Evolutionary conservation across 2,888 invertebrate species (phyloP), one percentile per base, ranked within the genome.

Genomic region (Philonicus albiceps): DNA sequence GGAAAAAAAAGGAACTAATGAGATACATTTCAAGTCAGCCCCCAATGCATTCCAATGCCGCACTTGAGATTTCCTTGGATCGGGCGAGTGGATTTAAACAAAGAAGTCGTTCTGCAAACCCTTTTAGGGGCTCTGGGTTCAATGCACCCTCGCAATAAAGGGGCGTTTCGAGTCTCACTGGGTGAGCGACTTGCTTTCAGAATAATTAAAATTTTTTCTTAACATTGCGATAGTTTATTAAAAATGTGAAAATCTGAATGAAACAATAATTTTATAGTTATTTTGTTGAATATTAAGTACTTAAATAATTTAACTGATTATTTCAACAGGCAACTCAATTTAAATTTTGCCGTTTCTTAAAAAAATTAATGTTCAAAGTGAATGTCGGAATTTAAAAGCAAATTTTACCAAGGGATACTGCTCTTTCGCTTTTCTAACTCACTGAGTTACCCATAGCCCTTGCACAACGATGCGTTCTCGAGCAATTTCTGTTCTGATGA

Each of bases 21-120:
- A 78, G 78, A 78, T 78, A 78, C 78, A 78, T 78, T 37, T 49
- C 30, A 27, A 49, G 30, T 30, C 49, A 64, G 64, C 78, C 22
- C 22, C 43, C 78, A 43, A 43, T 27, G 49, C 78, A 49, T 27
- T 43, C 78, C 78, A 27, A 78, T 27, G 43, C 78, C 16, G 49
- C 49, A 64, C 64, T 64, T 27, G 27, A 64, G 64, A 64, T 64
- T 64, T 64, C 64, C 64, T 64, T 64, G 27, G n/a, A 78, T 78
- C 43, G 16, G 27, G 16, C 78, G 43, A 30, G 49, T 27, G 49
- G 78, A 16, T 49, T 49, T 78, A 78, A 53, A 78, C 78, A 78
- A 78, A 78, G 78, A 49, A 78, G 43, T 49, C 22, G 30, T 49
- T 43, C 22, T 43, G 49, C 43, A 49, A 78, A 43, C 78, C 78